A percentile compares a stretch with the other conserved stretches of the same genome.
These are phyloP conservation scores for Pentalonia nigronervosa DNA, from an alignment of 1,140 invertebrate species.

Conservation along the genomic window DNA sequence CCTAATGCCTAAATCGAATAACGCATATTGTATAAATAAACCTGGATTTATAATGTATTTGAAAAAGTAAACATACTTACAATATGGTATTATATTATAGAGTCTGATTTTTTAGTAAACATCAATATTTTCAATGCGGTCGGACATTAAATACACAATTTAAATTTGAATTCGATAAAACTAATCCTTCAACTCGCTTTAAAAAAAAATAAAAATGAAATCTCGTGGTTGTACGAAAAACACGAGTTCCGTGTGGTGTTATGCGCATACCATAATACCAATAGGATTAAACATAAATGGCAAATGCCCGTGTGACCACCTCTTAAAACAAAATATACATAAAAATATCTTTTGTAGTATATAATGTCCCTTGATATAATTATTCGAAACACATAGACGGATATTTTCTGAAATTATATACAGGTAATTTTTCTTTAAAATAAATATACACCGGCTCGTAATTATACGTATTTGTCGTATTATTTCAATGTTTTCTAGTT, in stretches of 20 bases:
- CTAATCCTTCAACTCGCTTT: not conserved
- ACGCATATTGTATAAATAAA: not conserved
- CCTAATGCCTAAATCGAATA: not conserved
- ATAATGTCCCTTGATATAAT: not conserved
- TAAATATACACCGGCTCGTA: not conserved
- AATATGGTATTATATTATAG: too few relatives aligned
- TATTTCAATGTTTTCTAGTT: not conserved
- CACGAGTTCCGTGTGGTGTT: not conserved
- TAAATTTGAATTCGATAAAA: not conserved
- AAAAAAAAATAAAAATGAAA: not conserved
- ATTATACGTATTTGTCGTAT: not conserved
- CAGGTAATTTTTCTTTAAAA: not conserved
- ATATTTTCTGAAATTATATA: not conserved
- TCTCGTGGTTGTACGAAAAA: not conserved
- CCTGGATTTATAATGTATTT: not conserved
- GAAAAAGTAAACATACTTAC: not conserved
- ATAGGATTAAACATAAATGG: not conserved
- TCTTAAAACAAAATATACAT: not conserved
- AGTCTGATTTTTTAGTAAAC: not conserved
- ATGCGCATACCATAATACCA: not conserved
- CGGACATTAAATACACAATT: too few relatives aligned
- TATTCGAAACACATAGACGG: not conserved
- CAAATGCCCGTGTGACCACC: not conserved
- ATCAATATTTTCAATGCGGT: not conserved
- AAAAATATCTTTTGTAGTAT: not conserved